Percentiles rank a stretch among this genome's conserved stretches.
phyloP scores from a whole-genome alignment of 2,888 invertebrate genomes.

The Harmothoe impar region DNA sequence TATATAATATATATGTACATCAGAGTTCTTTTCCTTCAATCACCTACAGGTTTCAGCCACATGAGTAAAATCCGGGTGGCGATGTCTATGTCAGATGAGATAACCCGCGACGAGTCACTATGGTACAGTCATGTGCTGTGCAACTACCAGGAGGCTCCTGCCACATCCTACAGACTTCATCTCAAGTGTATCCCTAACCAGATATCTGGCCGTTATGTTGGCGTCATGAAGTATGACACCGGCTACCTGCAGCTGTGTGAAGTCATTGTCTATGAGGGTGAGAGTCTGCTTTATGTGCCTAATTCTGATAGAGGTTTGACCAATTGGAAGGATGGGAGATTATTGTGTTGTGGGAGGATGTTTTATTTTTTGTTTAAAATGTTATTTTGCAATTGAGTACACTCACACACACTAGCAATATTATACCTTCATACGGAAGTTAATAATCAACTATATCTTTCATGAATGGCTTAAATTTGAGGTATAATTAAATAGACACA shows the following conservation, averaged over 20 bases:
- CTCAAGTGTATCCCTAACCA: not conserved
- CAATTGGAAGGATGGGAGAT: no score
- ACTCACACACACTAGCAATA: no score
- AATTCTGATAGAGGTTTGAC: no score
- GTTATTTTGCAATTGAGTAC: no score
- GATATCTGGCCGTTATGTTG: not conserved
- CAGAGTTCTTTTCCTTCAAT: no score
- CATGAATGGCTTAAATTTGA: no score
- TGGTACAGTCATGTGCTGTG: not conserved
- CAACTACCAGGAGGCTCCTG: not conserved
- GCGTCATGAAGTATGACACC: not conserved
- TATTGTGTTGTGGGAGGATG: no score
- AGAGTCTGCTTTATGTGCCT: not conserved
- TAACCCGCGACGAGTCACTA: not conserved
- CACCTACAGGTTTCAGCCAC: not conserved
- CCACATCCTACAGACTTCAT: not conserved
- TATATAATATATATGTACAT: no score
- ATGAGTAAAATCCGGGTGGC: not conserved
- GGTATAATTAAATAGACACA: no score
- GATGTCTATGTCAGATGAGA: not conserved
- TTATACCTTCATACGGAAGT: no score
- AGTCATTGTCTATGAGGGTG: not conserved
- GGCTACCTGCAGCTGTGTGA: not conserved
- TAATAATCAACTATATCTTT: no score
- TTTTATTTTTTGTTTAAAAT: no score